Evolutionary conservation across 2,113 vertebrate genomes (phyloP).

Genomic region (Caloenas nicobarica): DNA sequence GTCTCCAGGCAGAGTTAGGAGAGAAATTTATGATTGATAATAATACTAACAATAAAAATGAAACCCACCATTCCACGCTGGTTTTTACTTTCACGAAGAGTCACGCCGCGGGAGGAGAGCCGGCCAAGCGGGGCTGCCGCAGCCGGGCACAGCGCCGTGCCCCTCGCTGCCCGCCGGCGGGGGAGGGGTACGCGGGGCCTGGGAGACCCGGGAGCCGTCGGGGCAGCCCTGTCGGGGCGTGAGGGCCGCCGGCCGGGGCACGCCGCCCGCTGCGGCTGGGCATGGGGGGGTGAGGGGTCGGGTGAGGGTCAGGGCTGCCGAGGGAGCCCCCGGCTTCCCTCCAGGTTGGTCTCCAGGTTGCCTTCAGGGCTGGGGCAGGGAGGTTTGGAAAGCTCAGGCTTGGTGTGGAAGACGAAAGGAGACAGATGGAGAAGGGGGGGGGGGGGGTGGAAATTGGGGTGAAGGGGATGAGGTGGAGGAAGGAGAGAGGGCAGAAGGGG

Average conservation of each 20-base stretch:
- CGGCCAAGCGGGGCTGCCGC: not conserved
- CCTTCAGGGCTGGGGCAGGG: not conserved
- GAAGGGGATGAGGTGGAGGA: not conserved
- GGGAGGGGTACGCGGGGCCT: not conserved
- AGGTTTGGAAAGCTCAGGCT: not conserved
- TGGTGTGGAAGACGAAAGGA: not conserved
- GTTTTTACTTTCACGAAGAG: not conserved
- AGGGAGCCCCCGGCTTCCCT: not conserved
- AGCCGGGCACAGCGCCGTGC: not conserved
- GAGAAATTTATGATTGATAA: not conserved
- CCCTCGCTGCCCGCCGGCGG: no score
- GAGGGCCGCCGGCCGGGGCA: not conserved
- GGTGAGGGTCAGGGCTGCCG: not conserved
- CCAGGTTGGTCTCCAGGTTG: not conserved
- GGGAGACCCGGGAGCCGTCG: not conserved
- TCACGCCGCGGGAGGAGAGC: not conserved
- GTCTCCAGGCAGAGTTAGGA: not conserved
- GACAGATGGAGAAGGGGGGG: no score
- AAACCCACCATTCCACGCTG: not conserved
- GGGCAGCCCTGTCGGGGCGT: not conserved
- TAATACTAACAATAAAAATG: not conserved
- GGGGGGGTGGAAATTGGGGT: no score
- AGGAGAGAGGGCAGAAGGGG: not conserved
- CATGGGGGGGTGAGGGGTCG: not conserved
- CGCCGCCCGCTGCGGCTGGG: accelerated